phyloP scores from a whole-genome alignment of 2,888 invertebrate genomes.

The Zele albiditarsus region DNA sequence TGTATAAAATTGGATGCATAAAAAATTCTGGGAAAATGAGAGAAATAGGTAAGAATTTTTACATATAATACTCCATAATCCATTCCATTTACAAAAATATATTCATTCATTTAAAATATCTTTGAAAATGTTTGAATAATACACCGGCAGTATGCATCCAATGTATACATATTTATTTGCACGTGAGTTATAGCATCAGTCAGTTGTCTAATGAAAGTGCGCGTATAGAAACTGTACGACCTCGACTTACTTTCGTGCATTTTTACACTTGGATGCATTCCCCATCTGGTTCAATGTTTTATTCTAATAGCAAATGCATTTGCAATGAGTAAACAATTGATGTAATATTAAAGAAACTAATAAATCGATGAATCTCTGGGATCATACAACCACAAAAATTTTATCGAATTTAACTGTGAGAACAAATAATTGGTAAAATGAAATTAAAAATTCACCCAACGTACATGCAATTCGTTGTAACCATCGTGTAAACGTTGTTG shows the following conservation, averaged over 20 bases:
- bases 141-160: not conserved
- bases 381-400: not conserved
- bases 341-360: not conserved
- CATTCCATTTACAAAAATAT: not conserved
- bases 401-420: not conserved
- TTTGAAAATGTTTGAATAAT: not conserved
- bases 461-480: constrained; percentile 41
- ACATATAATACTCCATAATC: not conserved
- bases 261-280: constrained; percentile 44
- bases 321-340: not conserved
- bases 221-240: constrained; percentile 48
- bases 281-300: not conserved
- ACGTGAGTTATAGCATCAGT: constrained; percentile 24
- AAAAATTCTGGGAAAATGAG: not conserved
- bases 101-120: not conserved
- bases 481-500: constrained; percentile 48
- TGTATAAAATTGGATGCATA: not conserved
- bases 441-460: constrained; percentile 43
- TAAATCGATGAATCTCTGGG: not conserved
- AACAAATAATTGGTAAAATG: constrained; percentile 11
- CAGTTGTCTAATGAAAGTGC: constrained; percentile 54
- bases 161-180: constrained; percentile 18
- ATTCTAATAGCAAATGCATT: not conserved
- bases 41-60: constrained; percentile 1
- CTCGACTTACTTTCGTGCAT: constrained; percentile 62